Evolutionary conservation across 2,797 vertebrate species (phyloP).

Genomic region (Melanotaenia trifasciata): DNA sequence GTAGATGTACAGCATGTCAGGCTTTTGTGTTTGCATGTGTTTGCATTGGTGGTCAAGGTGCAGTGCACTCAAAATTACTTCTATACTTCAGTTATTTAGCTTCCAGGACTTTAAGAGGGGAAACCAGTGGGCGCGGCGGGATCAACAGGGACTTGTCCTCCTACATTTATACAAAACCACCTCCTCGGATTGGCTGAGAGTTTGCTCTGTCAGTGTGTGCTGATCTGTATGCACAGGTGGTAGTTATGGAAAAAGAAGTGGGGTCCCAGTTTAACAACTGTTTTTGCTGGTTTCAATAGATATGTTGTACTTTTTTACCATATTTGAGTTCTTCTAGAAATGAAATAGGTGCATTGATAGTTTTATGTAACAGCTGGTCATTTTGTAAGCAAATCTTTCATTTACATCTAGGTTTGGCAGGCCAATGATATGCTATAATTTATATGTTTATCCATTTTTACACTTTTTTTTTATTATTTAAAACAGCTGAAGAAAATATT

Average conservation of each 20-base stretch:
- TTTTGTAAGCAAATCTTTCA: constrained; percentile 30
- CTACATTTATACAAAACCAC: constrained; percentile 67
- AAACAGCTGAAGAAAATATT: constrained; percentile 60
- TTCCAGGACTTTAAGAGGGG: constrained; percentile 68
- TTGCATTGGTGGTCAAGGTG: constrained; percentile 46
- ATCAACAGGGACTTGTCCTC: constrained; percentile 70
- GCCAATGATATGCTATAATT: constrained; percentile 26
- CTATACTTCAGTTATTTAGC: constrained; percentile 72
- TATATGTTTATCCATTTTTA: constrained; percentile 41
- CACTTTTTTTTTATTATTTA: constrained; percentile 25
- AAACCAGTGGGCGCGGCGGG: constrained; percentile 69
- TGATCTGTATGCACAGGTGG: constrained; percentile 63
- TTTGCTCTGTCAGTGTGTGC: constrained; percentile 36
- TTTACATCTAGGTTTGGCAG: constrained; percentile 36
- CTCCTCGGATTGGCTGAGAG: constrained; percentile 53
- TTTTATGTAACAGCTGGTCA: background rate
- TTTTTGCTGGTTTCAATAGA: constrained; percentile 50
- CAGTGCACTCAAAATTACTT: constrained; percentile 59
- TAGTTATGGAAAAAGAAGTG: constrained; percentile 42
- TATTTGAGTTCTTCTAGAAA: constrained; percentile 35
- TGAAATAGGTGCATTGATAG: constrained; percentile 32
- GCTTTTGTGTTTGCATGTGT: constrained; percentile 22
- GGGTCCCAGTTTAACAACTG: constrained; percentile 40
- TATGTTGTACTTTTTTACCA: constrained; percentile 22
- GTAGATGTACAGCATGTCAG: constrained; percentile 35